These are phyloP conservation scores for Cyprinodon brontotheroides DNA, from an alignment of 2,113 vertebrate genomes.

Conservation along the genomic window DNA sequence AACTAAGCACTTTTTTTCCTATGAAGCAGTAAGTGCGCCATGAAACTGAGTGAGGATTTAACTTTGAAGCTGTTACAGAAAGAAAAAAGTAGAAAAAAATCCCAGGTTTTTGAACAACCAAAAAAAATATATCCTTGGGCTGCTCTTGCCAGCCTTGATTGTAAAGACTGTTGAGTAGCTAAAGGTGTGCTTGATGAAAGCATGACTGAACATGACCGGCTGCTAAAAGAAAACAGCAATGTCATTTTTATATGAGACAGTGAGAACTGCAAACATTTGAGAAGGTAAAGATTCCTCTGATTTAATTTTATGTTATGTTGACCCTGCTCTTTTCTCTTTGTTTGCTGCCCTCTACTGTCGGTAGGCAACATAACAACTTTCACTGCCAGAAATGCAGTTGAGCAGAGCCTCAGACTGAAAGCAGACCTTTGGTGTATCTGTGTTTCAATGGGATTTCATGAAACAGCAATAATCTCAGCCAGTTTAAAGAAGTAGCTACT, in stretches of 20 bases:
- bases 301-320: conserved; percentile 30
- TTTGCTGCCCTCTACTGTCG: conserved; percentile 43
- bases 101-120: conserved; percentile 63
- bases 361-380: conserved; percentile 33
- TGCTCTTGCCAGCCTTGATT: conserved; percentile 70
- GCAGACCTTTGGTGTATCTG: conserved; percentile 60
- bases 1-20: conserved; percentile 58
- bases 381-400: conserved; percentile 57
- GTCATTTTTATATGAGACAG: conserved; percentile 39
- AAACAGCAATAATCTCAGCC: conserved; percentile 78
- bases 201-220: conserved; percentile 55
- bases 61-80: conserved; percentile 18
- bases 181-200: conserved; percentile 55
- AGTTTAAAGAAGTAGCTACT: conserved; percentile 53
- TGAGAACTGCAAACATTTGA: conserved; percentile 1
- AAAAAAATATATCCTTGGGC: conserved; percentile 52
- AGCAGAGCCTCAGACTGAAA: conserved; percentile 38
- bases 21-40: conserved; percentile 46
- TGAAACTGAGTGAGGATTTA: conserved; percentile 19
- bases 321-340: conserved; percentile 49
- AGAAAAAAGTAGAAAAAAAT: neutral
- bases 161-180: conserved; percentile 65
- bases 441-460: conserved; percentile 51
- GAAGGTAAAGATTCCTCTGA: conserved; percentile 20
- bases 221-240: conserved; percentile 40